phyloP scores from a whole-genome alignment of 2,888 invertebrate genomes.

The Xestoiulus laeticollis region DNA sequence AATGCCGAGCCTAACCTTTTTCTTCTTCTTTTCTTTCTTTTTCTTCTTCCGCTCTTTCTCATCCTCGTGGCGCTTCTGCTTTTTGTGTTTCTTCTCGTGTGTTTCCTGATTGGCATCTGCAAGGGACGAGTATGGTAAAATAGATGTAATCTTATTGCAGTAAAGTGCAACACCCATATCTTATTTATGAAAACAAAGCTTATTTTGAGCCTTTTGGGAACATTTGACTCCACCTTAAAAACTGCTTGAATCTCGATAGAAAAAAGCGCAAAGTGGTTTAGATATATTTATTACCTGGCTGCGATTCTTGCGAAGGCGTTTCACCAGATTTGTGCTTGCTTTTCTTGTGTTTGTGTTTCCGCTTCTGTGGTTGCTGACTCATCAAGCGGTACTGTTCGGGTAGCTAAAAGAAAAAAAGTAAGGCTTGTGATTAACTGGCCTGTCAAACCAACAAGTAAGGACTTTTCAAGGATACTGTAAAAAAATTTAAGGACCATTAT shows the following conservation, averaged over 20 bases:
- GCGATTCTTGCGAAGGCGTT: conserved; percentile 59
- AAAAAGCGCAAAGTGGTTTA: background rate
- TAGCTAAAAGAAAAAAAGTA: conserved; percentile 70
- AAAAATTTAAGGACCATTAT: too few relatives aligned
- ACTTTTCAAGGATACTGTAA: too few relatives aligned
- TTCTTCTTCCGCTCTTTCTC: conserved; percentile 92
- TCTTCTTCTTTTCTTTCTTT: conserved; percentile 94
- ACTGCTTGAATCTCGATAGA: background rate
- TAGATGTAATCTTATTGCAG: too few relatives aligned
- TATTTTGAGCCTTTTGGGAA: too few relatives aligned
- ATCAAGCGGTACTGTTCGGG: conserved; percentile 95
- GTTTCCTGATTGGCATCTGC: conserved; percentile 71
- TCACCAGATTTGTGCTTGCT: conserved; percentile 69
- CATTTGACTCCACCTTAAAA: too few relatives aligned
- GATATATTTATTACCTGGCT: conserved; percentile 57
- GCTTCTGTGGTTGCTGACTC: conserved; percentile 89
- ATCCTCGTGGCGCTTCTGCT: conserved; percentile 91
- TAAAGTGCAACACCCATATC: too few relatives aligned
- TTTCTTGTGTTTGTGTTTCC: conserved; percentile 95
- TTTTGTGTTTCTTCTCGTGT: conserved; percentile 95
- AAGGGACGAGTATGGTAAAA: background rate
- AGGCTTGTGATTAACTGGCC: too few relatives aligned
- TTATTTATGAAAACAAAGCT: too few relatives aligned
- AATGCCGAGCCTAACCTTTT: conserved; percentile 69
- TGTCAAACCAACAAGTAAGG: too few relatives aligned